Conservation (phyloP, 2,797 vertebrate species). For the Ceryle rudis region DNA sequence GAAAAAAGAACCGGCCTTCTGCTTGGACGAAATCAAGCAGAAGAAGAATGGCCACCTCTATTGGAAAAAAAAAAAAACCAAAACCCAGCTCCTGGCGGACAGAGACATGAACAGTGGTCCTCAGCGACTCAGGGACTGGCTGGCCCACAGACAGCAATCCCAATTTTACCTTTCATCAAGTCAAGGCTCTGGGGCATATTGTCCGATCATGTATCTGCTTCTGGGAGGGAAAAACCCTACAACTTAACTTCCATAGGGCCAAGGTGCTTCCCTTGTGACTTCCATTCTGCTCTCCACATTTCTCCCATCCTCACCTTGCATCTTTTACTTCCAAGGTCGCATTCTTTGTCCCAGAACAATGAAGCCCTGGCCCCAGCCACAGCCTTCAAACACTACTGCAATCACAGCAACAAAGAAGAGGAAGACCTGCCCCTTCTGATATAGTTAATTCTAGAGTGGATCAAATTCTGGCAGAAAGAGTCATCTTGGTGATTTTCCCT, state of each 20-base stretch:
- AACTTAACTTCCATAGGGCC: neutral
- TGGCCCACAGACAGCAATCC: neutral
- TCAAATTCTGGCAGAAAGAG: neutral
- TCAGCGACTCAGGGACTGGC: neutral
- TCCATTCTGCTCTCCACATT: neutral
- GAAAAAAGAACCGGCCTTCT: no score
- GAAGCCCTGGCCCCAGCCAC: neutral
- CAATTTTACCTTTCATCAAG: neutral
- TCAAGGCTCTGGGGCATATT: neutral
- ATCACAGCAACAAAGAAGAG: neutral
- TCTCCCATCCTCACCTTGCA: neutral
- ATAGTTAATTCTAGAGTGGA: neutral
- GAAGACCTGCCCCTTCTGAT: neutral
- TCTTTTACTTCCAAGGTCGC: neutral
- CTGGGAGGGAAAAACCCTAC: neutral
- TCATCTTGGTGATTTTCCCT: neutral
- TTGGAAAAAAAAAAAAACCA: neutral
- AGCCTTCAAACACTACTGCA: neutral
- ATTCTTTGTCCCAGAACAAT: accelerated
- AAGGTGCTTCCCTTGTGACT: neutral
- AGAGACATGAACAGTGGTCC: neutral
- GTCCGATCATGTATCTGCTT: neutral
- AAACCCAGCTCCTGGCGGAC: neutral
- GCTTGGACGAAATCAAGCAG: no score
- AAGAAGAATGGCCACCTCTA: neutral